Evolutionary conservation across 2,797 vertebrate species (phyloP).

Genomic region (Mormyrus proboscirostris): DNA sequence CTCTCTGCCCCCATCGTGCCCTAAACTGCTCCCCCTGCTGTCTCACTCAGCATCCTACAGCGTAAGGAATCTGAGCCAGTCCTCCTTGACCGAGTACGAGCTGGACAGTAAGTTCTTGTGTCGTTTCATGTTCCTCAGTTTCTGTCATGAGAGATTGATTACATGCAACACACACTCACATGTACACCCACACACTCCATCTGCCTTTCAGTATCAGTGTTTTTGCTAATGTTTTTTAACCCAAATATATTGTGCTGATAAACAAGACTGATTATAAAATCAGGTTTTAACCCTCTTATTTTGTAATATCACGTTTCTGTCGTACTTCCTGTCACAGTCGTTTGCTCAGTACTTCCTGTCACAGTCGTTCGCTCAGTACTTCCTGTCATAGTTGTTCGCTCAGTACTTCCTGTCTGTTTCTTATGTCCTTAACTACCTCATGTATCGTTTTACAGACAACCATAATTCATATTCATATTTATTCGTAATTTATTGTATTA

Average conservation of each 20-base stretch:
- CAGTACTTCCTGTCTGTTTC: background rate
- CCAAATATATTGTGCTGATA: background rate
- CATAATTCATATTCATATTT: background rate
- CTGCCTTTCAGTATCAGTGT: background rate
- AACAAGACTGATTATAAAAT: background rate
- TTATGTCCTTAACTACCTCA: background rate
- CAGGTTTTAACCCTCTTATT: background rate
- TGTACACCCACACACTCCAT: background rate
- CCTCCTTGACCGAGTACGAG: slow-evolving; percentile 79
- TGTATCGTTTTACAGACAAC: background rate
- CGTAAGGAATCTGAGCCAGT: slow-evolving; percentile 76
- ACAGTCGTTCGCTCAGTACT: background rate
- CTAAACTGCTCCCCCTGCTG: background rate
- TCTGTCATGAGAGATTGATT: background rate
- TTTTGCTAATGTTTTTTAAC: background rate
- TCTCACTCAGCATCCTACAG: slow-evolving; percentile 59
- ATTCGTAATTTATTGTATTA: background rate
- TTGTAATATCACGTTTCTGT: background rate
- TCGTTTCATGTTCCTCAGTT: background rate
- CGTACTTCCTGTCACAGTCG: background rate
- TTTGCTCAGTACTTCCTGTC: background rate
- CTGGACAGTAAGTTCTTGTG: slow-evolving; percentile 56
- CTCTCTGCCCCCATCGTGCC: slow-evolving; percentile 9
- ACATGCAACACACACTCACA: background rate
- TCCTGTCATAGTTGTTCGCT: background rate